Evolutionary conservation across 2,888 invertebrate species (phyloP), one percentile per base, ranked within the genome.

Genomic region (Incurvaria masculella): DNA sequence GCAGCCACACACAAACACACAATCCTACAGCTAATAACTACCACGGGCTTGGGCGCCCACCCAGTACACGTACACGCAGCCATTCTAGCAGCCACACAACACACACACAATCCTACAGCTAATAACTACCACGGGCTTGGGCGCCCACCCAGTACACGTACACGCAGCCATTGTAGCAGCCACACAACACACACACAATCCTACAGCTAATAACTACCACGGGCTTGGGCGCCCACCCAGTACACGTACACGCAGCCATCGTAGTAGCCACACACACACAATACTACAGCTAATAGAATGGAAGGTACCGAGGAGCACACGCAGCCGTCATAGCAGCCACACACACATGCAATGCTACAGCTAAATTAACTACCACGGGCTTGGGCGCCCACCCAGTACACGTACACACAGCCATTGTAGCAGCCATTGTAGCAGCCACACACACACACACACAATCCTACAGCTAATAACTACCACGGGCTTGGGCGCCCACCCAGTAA

Each of bases 321-420:
- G 65, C 89, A 90, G 57, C 91, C 84, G 62, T n/a, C n/a, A n/a
- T 27, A 23, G 16, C 2, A 26, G n/a, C 16, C 16, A 44, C 17
- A 2, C 27, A 4, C 14, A 44, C 8, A 5, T 2, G 18, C 3
- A 14, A 18, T 26, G 4, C 2, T 44, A 16, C 5, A 23, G 8
- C 10, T 26, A n/a, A 17, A n/a, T n/a, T 6, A 16, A 5, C 2
- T 27, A 23, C 20, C 16, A 17, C 10, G 8, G 11, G 41, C 11
- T 41, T 8, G 16, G 41, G 17, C 6, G 27, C 14, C 10, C 8
- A 27, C 27, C 8, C 27, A 27, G 66, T 85, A 86, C 50, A 89
- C 81, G 65, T 89, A 90, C 57, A 91, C 84, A 61, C 83, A 85
- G 51, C 90, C 90, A 69, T 89, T 88, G 64, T 89, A 88, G 69